These are phyloP conservation scores for Opisthocomus hoazin DNA, from an alignment of 2,113 vertebrate genomes.

Conservation along the genomic window DNA sequence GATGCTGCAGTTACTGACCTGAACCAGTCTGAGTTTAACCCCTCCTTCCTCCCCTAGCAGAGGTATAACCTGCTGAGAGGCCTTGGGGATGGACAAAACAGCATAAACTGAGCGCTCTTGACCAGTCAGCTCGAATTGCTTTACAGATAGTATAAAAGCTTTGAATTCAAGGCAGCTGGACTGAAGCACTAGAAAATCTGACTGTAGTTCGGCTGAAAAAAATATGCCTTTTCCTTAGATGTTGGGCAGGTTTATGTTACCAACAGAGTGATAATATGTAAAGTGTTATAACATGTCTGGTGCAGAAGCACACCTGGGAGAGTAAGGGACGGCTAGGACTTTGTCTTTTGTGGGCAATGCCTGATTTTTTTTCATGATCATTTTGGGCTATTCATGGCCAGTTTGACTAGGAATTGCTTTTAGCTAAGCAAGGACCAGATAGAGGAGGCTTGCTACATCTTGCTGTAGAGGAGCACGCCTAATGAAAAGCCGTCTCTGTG, in stretches of 20 bases:
- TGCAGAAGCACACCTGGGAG: not conserved
- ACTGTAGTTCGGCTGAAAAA: not conserved
- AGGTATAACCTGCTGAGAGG: not conserved
- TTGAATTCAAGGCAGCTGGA: not conserved
- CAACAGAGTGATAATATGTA: rapidly evolving
- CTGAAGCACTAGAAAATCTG: not conserved
- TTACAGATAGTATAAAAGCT: not conserved
- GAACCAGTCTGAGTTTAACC: not conserved
- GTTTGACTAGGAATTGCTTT: not conserved
- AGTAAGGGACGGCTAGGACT: rapidly evolving
- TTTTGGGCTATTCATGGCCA: not conserved
- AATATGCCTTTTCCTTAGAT: not conserved
- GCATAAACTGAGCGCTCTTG: not conserved
- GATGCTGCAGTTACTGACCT: not conserved
- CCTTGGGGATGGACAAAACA: not conserved
- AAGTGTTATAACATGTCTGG: rapidly evolving
- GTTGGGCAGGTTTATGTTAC: not conserved
- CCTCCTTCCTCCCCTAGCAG: not conserved
- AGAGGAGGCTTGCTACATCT: not conserved
- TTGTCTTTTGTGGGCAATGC: not conserved
- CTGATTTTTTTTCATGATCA: not conserved
- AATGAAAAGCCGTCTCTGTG: not conserved
- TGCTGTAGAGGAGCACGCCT: rapidly evolving
- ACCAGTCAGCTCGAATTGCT: not conserved
- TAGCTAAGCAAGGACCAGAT: not conserved